Evolutionary conservation across 2,797 vertebrate genomes (phyloP).

Genomic region (Selene dorsalis): DNA sequence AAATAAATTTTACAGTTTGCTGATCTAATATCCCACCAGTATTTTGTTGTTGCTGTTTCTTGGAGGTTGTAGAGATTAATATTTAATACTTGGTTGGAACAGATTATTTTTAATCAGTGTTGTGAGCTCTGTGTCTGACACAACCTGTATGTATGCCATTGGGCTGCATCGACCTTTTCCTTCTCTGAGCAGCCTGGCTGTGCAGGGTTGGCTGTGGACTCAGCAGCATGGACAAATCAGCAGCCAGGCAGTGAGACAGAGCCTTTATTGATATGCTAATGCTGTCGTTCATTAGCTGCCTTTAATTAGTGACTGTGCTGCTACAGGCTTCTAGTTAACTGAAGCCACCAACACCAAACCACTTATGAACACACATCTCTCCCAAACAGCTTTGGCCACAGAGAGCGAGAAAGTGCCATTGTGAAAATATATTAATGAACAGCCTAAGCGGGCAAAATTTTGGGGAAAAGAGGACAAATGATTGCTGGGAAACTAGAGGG

Average conservation of each 20-base stretch:
- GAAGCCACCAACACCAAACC: slow-evolving; percentile 38
- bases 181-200: slow-evolving; percentile 17
- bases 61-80: not conserved
- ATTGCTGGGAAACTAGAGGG: slow-evolving; percentile 2
- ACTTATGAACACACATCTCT: slow-evolving; percentile 35
- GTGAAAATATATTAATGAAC: slow-evolving; percentile 24
- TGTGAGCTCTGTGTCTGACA: not conserved
- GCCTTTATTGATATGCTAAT: slow-evolving; percentile 74
- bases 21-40: too few relatives aligned
- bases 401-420: not conserved
- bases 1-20: slow-evolving; percentile 19
- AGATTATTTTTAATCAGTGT: slow-evolving; percentile 3
- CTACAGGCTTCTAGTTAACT: slow-evolving; percentile 56
- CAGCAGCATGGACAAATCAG: slow-evolving; percentile 28
- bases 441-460: slow-evolving; percentile 11
- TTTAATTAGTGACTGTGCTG: slow-evolving; percentile 69
- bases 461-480: not conserved
- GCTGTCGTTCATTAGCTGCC: slow-evolving; percentile 66
- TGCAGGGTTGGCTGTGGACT: slow-evolving; percentile 3
- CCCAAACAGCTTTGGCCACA: slow-evolving; percentile 31
- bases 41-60: too few relatives aligned
- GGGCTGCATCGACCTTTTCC: not conserved
- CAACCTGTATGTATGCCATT: not conserved
- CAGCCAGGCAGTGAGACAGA: slow-evolving; percentile 21
- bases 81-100: slow-evolving; percentile 1